A percentile compares a stretch with the other conserved stretches of the same genome.
These are phyloP conservation scores for Chlorospingus semifuscus DNA, from an alignment of 2,797 vertebrate genomes.

Conservation along the genomic window DNA sequence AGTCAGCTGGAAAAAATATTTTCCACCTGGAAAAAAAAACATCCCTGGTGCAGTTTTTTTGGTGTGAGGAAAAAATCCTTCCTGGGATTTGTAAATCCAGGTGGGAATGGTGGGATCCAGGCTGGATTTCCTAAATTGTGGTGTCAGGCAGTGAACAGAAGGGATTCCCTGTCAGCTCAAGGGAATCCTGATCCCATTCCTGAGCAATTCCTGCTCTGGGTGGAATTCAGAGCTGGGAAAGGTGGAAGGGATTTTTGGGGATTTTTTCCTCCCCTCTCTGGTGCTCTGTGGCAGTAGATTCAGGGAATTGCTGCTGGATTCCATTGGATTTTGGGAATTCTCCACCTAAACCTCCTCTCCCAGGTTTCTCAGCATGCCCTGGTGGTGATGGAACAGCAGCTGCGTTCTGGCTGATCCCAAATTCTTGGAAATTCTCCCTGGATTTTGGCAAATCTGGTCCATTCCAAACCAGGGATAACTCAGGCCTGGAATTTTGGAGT, in stretches of 20 bases:
- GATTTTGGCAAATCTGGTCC: neutral
- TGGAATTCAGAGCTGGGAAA: neutral
- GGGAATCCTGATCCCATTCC: neutral
- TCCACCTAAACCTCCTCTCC: neutral
- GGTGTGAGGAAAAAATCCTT: fast-evolving
- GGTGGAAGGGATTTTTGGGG: neutral
- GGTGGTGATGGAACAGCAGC: neutral
- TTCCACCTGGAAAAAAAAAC: neutral
- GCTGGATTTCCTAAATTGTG: neutral
- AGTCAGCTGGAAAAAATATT: neutral
- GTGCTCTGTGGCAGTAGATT: neutral
- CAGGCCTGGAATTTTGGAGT: neutral
- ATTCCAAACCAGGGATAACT: neutral
- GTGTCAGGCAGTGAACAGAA: neutral
- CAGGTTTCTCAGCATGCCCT: fast-evolving
- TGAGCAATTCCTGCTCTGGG: fast-evolving
- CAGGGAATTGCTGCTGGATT: neutral
- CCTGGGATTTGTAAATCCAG: neutral
- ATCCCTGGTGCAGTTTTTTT: neutral
- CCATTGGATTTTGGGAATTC: neutral
- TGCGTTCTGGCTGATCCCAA: neutral
- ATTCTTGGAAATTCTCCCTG: neutral
- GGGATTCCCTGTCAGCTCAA: fast-evolving
- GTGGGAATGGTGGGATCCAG: neutral
- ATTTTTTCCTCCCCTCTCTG: fast-evolving